phyloP scores from a whole-genome alignment of 1,140 invertebrate genomes.

The Epicauta chinensis region DNA sequence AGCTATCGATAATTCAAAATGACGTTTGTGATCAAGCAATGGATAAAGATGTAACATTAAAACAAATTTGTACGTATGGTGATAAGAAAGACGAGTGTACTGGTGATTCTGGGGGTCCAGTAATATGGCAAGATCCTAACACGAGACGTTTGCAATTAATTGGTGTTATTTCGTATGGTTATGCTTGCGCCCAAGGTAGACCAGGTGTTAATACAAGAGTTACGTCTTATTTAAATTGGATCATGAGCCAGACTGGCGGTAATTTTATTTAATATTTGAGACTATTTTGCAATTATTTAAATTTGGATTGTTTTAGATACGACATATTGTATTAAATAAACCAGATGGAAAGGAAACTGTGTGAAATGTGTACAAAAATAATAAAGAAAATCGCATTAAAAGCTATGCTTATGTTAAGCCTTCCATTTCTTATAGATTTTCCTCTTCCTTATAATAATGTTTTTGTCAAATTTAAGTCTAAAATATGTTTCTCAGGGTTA shows the following conservation, averaged over 20 bases:
- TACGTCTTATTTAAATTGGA: slow-evolving; percentile 49
- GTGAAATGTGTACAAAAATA: too few species aligned
- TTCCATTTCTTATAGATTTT: too few species aligned
- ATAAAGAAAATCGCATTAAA: too few species aligned
- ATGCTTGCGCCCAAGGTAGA: slow-evolving; percentile 43
- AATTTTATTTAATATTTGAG: not conserved
- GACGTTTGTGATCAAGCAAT: slow-evolving; percentile 42
- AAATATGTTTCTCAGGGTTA: too few species aligned
- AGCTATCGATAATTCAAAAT: slow-evolving; percentile 46
- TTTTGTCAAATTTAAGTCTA: too few species aligned
- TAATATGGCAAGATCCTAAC: slow-evolving; percentile 50
- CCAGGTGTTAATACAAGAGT: slow-evolving; percentile 51
- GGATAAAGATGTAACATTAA: slow-evolving; percentile 27
- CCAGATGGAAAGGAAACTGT: not conserved
- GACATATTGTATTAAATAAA: slow-evolving; percentile 17
- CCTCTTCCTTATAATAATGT: too few species aligned
- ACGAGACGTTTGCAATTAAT: slow-evolving; percentile 43
- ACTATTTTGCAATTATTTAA: not conserved
- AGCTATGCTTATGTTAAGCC: too few species aligned
- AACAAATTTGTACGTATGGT: slow-evolving; percentile 62
- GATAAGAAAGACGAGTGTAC: slow-evolving; percentile 59
- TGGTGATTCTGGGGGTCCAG: slow-evolving; percentile 64
- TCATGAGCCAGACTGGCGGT: slow-evolving; percentile 36
- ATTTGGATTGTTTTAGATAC: slow-evolving; percentile 15
- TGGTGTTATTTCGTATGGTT: slow-evolving; percentile 54